Evolutionary conservation across 2,888 invertebrate genomes (phyloP), one percentile per base, ranked within the genome.

Genomic region (Drosophila emarginata): DNA sequence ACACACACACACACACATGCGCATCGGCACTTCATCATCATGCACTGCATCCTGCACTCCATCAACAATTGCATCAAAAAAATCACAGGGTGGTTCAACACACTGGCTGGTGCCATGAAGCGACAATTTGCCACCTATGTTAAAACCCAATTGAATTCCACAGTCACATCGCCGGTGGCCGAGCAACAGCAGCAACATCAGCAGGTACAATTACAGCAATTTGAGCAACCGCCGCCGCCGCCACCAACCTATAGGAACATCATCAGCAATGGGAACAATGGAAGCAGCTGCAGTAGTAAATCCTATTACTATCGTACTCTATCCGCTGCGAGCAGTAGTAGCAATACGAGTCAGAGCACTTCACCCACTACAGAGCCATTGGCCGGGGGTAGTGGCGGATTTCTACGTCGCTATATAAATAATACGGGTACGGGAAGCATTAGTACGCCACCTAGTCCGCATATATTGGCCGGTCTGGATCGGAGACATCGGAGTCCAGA

Each of bases 61-160:
- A 51, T 53, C 62, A 63, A 61, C 57, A 67, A 62, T 66, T 64
- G 70, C 57, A 67, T 58, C 52, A 32, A 32, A 32, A 7, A 9
- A 32, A 26, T 18, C 61, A 52, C 52, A 91, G 92, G 94, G 93
- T 94, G 94, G 94, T 94, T 94, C 93, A 94, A 94, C 93, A 94
- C 94, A 91, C 92, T 94, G 92, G 93, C 94, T 91, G 94, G 94
- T 92, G 93, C 94, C 90, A 93, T 94, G 92, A 96, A 96, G 93
- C 95, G 96, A 92, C 94, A 96, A 90, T 96, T 96, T 92, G 95
- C 96, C 90, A 95, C 96, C 80, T 96, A 96, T 93, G 95, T 96
- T 89, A 96, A 96, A 93, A 94, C 96, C 92, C 95, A 96, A 93
- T 94, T 95, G 87, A 93, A 90, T 82, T 80, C 90, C 82, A 82